Evolutionary conservation across 2,888 invertebrate genomes (phyloP), one percentile per base, ranked within the genome.

Genomic region (Cremastinae sp.): DNA sequence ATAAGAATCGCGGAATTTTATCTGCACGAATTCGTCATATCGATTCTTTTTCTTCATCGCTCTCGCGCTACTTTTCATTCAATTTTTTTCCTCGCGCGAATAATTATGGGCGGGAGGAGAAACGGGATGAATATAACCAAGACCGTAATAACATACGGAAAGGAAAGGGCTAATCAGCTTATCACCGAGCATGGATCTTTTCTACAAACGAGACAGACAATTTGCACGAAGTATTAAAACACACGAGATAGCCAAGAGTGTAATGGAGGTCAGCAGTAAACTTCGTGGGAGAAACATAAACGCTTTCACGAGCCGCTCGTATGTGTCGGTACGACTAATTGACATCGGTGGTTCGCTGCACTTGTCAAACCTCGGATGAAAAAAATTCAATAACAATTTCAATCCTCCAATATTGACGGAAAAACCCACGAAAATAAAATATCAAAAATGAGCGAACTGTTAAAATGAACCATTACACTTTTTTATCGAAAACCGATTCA

Each of bases 151-250:
- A 22, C 14, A 37, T 56, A 22, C 18, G 49, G 43, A 47, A 45
- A 71, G 65, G 73, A 75, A 75, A 70, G 73, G 68, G 68, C 75
- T 75, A 75, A 79, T 79, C 77, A 68, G 62, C 75, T 78, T 79
- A 79, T 79, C 78, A 72, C 43, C 49, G 70, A 5, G 70, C 47
- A 55, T 35, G 55, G 61, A 74, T 74, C 73, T 66, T 20, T 22
- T 43, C 51, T 55, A 61, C 45, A 74, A 61, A 61, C 66, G 61
- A 61, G 73, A 28, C 28, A 61, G 66, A 74, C 66, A 66, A 74
- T 74, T 74, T 68, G 66, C 61, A 49, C 56, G 37, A 22, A 47
- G 39, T 49, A 20, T 10, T 37, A 37, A 20, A 35, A 28, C 43
- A 39, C 2, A 49, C 39, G 47, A 49, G 49, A 58, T 47, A 58